A percentile compares a stretch with the other conserved stretches of the same genome.
phyloP scores from a whole-genome alignment of 2,113 vertebrate species.

The Megalops atlanticus region DNA sequence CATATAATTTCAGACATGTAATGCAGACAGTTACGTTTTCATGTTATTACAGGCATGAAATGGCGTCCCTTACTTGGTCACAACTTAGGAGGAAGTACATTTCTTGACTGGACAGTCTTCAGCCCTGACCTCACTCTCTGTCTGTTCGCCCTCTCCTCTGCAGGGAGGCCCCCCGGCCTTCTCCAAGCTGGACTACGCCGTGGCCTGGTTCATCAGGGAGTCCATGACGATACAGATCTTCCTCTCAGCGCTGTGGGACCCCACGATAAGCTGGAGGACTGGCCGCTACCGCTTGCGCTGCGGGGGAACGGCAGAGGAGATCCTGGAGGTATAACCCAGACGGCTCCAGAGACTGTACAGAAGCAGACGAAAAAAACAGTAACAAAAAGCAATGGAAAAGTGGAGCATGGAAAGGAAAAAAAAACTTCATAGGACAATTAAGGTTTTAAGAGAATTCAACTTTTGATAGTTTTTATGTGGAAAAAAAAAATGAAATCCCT shows the following conservation, averaged over 20 bases:
- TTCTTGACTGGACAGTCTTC: too few species aligned
- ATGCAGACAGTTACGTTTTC: too few species aligned
- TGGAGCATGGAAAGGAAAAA: neutral
- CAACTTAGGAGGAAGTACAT: too few species aligned
- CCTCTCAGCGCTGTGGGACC: constrained; percentile 95
- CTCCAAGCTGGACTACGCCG: constrained; percentile 97
- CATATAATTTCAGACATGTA: too few species aligned
- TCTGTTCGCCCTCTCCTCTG: neutral
- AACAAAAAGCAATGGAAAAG: neutral
- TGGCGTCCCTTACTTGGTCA: too few species aligned
- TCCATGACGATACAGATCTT: constrained; percentile 99
- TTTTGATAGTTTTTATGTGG: constrained; percentile 7
- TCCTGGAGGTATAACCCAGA: constrained; percentile 84
- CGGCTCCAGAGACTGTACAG: neutral
- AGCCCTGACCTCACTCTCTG: neutral
- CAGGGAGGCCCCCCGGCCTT: constrained; percentile 86
- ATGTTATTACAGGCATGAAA: too few species aligned
- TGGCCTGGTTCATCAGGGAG: constrained; percentile 98
- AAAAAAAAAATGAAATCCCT: neutral
- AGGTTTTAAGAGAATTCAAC: neutral
- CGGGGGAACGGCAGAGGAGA: constrained; percentile 95
- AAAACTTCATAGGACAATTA: neutral
- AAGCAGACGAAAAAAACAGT: neutral
- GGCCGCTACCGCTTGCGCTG: constrained; percentile 94
- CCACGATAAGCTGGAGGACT: constrained; percentile 97